Percentiles rank a stretch among this genome's conserved stretches.
Evolutionary conservation across 2,113 vertebrate species (phyloP).

Genomic region (Eptesicus fuscus): DNA sequence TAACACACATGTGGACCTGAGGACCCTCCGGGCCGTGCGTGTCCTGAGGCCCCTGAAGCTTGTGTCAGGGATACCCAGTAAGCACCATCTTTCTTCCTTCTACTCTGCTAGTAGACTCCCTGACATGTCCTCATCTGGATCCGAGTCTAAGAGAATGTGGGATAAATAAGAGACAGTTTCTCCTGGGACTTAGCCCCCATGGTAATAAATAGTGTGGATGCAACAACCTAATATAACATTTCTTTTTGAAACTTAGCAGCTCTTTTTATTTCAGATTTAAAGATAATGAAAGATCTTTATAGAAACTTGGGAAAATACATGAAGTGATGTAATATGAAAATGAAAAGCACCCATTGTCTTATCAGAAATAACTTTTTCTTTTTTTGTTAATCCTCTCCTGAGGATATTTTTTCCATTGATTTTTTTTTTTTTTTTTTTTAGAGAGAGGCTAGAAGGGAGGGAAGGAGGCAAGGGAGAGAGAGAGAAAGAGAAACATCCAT

Average conservation of each 20-base stretch:
- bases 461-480: too few species aligned
- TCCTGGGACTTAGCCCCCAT: neutral
- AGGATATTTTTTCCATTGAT: too few species aligned
- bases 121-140: neutral
- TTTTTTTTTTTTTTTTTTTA: too few species aligned
- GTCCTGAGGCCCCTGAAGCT: slow-evolving; percentile 97
- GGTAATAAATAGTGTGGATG: neutral
- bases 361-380: neutral
- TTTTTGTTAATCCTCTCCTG: too few species aligned
- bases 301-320: slow-evolving; percentile 4
- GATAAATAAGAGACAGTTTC: neutral
- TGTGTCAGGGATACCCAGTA: slow-evolving; percentile 98
- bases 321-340: neutral
- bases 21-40: slow-evolving; percentile 94
- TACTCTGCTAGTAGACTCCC: neutral
- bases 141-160: neutral
- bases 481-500: too few species aligned
- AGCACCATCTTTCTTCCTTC: slow-evolving; percentile 33
- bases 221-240: neutral
- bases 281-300: neutral
- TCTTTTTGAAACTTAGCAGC: neutral
- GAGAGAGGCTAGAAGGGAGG: too few species aligned
- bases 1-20: slow-evolving; percentile 97
- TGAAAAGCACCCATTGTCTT: neutral
- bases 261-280: neutral